Evolutionary conservation across 2,888 invertebrate species (phyloP).

Genomic region (Pherbina coryleti): DNA sequence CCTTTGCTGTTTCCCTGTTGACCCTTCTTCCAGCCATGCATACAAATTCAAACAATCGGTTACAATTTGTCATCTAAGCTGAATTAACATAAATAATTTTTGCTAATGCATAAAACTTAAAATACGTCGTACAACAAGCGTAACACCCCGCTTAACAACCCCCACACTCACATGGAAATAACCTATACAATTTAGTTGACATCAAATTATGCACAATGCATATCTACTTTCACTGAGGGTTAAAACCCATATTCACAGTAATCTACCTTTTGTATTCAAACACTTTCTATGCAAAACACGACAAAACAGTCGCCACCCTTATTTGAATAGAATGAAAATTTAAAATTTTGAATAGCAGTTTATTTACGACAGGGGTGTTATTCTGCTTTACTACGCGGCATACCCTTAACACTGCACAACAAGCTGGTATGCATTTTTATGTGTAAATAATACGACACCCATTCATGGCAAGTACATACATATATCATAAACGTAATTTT

Average conservation of each 20-base stretch:
- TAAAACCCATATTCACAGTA: slow-evolving; percentile 1
- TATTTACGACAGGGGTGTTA: not conserved
- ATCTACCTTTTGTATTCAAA: too few species aligned
- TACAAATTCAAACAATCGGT: slow-evolving; percentile 24
- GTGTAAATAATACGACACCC: not conserved
- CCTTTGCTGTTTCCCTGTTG: not conserved
- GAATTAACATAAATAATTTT: slow-evolving; percentile 30
- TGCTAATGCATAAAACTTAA: slow-evolving; percentile 6
- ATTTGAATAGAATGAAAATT: not conserved
- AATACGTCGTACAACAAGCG: not conserved
- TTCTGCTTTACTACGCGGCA: not conserved
- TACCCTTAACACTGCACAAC: not conserved
- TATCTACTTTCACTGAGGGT: not conserved
- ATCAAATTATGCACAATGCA: slow-evolving; percentile 3
- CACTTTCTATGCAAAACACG: slow-evolving; percentile 1
- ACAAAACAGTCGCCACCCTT: not conserved
- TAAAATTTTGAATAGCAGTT: not conserved
- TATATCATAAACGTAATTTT: not conserved
- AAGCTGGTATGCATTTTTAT: not conserved
- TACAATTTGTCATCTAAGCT: slow-evolving; percentile 42
- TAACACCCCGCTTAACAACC: not conserved
- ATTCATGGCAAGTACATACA: too few species aligned
- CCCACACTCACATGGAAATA: not conserved
- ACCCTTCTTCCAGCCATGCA: slow-evolving; percentile 5
- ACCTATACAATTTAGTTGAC: not conserved